These are phyloP conservation scores for Vimba vimba DNA, from an alignment of 2,113 vertebrate species.

Conservation along the genomic window DNA sequence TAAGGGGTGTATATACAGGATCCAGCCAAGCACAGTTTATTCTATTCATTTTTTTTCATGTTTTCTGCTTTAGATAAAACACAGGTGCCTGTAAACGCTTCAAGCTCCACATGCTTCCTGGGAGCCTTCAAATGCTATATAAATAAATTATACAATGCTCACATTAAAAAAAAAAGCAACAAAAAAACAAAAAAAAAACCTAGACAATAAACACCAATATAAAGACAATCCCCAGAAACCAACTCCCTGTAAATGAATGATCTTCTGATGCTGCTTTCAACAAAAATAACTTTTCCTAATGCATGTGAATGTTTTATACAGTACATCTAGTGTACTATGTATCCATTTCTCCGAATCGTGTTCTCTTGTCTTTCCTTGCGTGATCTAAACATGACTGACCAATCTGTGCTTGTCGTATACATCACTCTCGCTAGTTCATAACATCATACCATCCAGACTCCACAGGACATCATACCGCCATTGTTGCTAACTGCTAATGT, in stretches of 20 bases:
- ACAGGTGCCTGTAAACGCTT: constrained; percentile 79
- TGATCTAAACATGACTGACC: not conserved
- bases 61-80: constrained; percentile 64
- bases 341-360: constrained; percentile 37
- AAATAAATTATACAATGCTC: constrained; percentile 48
- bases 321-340: constrained; percentile 46
- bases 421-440: not conserved
- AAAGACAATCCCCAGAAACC: constrained; percentile 74
- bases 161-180: constrained; percentile 40
- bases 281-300: constrained; percentile 70
- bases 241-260: constrained; percentile 69
- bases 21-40: constrained; percentile 44
- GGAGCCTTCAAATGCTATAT: constrained; percentile 63
- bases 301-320: constrained; percentile 76
- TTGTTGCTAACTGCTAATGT: not conserved
- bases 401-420: not conserved
- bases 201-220: constrained; percentile 44
- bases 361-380: not conserved
- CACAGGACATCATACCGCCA: not conserved
- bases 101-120: constrained; percentile 68
- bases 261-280: constrained; percentile 77
- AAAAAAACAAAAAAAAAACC: not conserved
- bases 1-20: constrained; percentile 37
- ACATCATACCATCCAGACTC: not conserved
- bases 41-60: not conserved